Conservation (phyloP, 2,797 vertebrate genomes). For the Pangasius djambal region DNA sequence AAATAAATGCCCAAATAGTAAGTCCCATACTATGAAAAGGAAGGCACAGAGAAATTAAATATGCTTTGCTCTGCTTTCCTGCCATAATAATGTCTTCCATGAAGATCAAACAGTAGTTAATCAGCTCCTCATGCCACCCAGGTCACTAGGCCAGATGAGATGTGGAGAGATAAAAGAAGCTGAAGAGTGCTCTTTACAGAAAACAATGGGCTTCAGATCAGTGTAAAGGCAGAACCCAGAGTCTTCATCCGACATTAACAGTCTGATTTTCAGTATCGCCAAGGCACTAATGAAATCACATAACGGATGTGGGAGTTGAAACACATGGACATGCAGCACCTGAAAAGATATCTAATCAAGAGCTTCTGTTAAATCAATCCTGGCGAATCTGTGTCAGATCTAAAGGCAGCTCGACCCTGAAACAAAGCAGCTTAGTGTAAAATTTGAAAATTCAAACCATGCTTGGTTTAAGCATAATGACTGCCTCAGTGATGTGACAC, state of each 20-base stretch:
- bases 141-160: conserved; percentile 30
- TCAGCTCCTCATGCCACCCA: conserved; percentile 16
- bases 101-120: conserved; percentile 44
- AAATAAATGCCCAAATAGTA: background rate
- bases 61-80: conserved; percentile 10
- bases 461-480: background rate
- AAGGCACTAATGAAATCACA: conserved; percentile 12
- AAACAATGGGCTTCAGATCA: background rate
- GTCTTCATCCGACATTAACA: conserved; percentile 2
- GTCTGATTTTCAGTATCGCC: background rate
- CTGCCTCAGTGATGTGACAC: background rate
- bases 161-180: conserved; percentile 10
- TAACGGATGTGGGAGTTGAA: background rate
- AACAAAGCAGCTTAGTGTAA: background rate
- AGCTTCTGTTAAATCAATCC: background rate
- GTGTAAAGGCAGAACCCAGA: conserved; percentile 13
- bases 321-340: background rate
- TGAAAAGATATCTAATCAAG: background rate
- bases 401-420: conserved; percentile 1
- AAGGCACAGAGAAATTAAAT: background rate
- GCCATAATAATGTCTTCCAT: conserved; percentile 30
- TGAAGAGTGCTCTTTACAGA: conserved; percentile 26
- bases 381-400: background rate
- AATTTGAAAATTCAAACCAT: background rate
- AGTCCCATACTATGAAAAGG: conserved; percentile 8